Evolutionary conservation across 1,140 invertebrate genomes (phyloP), one percentile per base, ranked within the genome.

Genomic region (Meloidogyne hapla): DNA sequence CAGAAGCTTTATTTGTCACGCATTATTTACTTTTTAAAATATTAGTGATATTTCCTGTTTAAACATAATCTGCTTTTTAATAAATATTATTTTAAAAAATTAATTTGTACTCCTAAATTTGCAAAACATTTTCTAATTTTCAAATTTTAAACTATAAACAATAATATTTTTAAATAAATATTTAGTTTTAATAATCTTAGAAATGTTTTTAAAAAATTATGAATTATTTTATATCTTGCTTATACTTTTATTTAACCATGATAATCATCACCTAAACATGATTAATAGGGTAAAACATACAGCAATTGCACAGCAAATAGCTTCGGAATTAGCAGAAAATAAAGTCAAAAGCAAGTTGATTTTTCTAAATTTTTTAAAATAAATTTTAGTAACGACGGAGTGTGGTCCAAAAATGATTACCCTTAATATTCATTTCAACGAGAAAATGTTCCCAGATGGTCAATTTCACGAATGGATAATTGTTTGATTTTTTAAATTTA

Each of bases 381-480:
- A 73, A 77, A n/a, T 75, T 81, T 26, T n/a, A 83, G 81, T 83
- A 45, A 71, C 66, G 5, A 67, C 82, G 12, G 38, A 84, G 64
- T 83, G 81, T 38, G 69, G 76, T n/a, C 42, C 26, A 9, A 21
- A 84, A 21, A 66, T 74, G 61, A 83, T 83, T 12, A 80, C 77
- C 25, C 64, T 83, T 6, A 74, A 84, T 62, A 76, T 83, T 26
- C 63, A 79, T 61, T 83, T 83, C 45, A 69, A 80, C 48, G 38
- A 25, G 6, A 33, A 65, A 38, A 48, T 69, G 64, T 68, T 78
- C n/a, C 65, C 79, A 26, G 66, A 74, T 10, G 72, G 80, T 0
- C 68, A 68, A 21, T 83, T 83, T 65, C 73, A 74, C 23, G 81
- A 84, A 48, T 81, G 80, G 79, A 80, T 80, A 2, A 45, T 80